phyloP scores from a whole-genome alignment of 2,888 invertebrate species.

The Operophtera brumata region DNA sequence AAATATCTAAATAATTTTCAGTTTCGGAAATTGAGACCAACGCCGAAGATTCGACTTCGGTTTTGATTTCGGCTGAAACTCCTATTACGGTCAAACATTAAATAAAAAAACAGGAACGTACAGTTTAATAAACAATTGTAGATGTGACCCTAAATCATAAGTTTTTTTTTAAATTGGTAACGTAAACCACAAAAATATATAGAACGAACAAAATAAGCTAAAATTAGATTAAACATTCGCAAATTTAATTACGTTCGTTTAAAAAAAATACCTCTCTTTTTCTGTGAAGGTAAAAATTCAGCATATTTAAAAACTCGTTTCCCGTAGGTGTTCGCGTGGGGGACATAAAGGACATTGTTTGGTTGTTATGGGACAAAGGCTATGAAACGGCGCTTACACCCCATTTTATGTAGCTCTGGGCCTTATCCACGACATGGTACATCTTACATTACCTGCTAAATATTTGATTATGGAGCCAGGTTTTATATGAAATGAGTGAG shows the following conservation, averaged over 20 bases:
- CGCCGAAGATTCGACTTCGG: no score
- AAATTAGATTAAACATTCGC: background rate
- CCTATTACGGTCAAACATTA: no score
- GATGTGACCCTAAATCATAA: no score
- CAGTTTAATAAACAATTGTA: no score
- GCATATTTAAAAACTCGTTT: conserved; percentile 38
- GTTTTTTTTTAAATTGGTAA: no score
- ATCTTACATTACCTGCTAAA: conserved; percentile 4
- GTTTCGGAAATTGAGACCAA: no score
- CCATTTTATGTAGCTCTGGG: conserved; percentile 20
- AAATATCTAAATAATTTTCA: no score
- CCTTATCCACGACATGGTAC: conserved; percentile 11
- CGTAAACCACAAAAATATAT: no score
- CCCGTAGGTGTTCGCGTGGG: conserved; percentile 31
- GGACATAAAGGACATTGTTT: conserved; percentile 32
- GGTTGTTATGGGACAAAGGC: conserved; percentile 29
- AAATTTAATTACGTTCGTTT: background rate
- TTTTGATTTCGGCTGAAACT: no score
- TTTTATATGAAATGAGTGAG: no score
- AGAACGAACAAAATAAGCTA: background rate
- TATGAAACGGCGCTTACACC: conserved; percentile 25
- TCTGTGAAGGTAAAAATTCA: conserved; percentile 28
- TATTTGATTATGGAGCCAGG: conserved; percentile 4
- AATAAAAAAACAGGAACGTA: no score
- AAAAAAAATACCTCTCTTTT: conserved; percentile 11